Evolutionary conservation across 2,888 invertebrate genomes (phyloP), one percentile per base, ranked within the genome.

Genomic region (Melolontha melolontha): DNA sequence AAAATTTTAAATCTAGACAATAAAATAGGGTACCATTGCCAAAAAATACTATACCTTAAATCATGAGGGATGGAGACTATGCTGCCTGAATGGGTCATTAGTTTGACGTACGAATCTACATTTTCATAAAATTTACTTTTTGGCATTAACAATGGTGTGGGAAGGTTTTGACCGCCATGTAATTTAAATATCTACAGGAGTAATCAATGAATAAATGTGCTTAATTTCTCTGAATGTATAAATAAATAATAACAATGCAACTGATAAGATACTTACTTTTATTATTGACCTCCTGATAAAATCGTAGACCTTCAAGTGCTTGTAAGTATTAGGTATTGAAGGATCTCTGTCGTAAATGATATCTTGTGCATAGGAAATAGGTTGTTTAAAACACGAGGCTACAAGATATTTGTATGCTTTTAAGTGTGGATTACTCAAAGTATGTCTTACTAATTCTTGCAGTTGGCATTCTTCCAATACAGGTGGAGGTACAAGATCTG

Each of bases 51-150:
- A 63, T 73, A 90, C 81, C 91, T 87, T 73, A 97, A 86, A 84
- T 98, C 96, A 78, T 92, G 91, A 0, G 97, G 96, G 65, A 97
- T 83, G 57, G 91, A 89, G 6, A 96, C 93, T 0, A 97, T 89
- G 66, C 90, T 90, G 0, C 97, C 97, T 27, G 91, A 91, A 68
- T 92, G 89, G 0, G 96, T 95, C 94, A 98, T 96, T 10, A 96
- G 84, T 74, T 89, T 89, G 0, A 95, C 94, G 50, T 86, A 86
- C 17, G 89, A 87, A 64, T 91, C 88, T 44, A 85, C 83, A 51
- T 86, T 84, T 74, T 87, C 88, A 83, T 86, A 89, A 68, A 85
- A 86, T 64, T 85, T 84, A 0, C 89, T 89, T 17, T 90, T 88
- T 0, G 97, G 97, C 80, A 93, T 91, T 29, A 97, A 83, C 0